Percentiles rank a stretch among this genome's conserved stretches.
phyloP scores from a whole-genome alignment of 2,888 invertebrate species.

The Chrysodeixis includens region DNA sequence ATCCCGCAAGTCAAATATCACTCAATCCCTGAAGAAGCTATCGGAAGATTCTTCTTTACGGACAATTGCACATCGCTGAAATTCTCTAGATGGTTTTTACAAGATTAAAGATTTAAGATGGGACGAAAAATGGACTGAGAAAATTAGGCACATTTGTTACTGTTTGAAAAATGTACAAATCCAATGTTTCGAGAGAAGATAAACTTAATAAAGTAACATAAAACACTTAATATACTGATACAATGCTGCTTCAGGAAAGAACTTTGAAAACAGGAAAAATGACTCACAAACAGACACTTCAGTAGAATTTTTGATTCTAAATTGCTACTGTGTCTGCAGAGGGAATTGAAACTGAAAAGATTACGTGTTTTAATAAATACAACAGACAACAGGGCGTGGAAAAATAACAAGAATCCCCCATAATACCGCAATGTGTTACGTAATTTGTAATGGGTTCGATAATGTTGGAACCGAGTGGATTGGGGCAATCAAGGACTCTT shows the following conservation, averaged over 20 bases:
- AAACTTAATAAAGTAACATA: not conserved
- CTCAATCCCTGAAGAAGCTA: constrained; percentile 47
- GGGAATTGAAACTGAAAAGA: no score
- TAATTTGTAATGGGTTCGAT: not conserved
- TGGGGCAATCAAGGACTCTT: not conserved
- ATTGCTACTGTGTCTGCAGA: no score
- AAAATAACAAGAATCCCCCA: not conserved
- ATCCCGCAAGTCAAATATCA: constrained; percentile 46
- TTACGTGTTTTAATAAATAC: not conserved
- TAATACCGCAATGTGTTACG: constrained; percentile 1
- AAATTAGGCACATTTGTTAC: constrained; percentile 11
- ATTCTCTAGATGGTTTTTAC: constrained; percentile 25
- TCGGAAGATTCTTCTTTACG: constrained; percentile 58
- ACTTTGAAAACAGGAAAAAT: not conserved
- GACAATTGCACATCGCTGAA: constrained; percentile 44
- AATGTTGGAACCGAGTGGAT: not conserved
- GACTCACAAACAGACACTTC: no score
- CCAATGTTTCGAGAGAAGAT: not conserved
- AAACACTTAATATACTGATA: not conserved
- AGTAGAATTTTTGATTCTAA: no score
- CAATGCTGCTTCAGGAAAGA: not conserved
- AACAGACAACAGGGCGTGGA: not conserved
- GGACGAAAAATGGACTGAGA: constrained; percentile 23
- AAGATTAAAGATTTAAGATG: constrained; percentile 25
- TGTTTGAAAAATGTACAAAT: not conserved